Base-by-base conservation (phyloP, 1,140 invertebrate species). In the Papilio polytes region DNA sequence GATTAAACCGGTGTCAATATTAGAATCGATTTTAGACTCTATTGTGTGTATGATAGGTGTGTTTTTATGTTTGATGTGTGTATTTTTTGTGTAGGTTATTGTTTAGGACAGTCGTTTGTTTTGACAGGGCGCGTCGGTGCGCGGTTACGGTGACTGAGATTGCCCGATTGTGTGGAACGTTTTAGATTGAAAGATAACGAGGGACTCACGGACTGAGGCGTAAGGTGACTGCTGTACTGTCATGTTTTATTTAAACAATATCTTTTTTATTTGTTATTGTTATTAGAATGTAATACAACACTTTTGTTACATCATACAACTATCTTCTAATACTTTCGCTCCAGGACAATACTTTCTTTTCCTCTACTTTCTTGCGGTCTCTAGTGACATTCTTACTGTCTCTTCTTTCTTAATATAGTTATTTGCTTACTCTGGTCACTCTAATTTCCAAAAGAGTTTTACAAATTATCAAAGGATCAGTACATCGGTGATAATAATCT, bases 21-120 rank as follows among this genome's bases (percentile, higher is more conserved):
- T 36, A 31, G 44, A 78, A 81, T 70, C n/a, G 22, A 91, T 74
- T 85, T 83, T 83, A 41, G 66, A 82, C 84, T 80, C 82, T 92
- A 84, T 85, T 77, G 9, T 56, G 36, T 78, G 26, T 10, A 1
- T 22, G 78, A 88, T 91, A 79, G 81, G 80, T 81, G 78, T 59
- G 72, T 73, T 81, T 84, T 89, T 26, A 13, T 80, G n/a, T 77
- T 81, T 48, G 79, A 82, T 84, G 70, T 87, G 85, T 85, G 78
- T 82, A 72, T 83, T 88, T 90, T 91, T 89, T 91, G 84, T 89
- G 80, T 85, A 82, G 74, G 85, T 78, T 86, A 89, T 91, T 91
- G 89, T 91, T 87, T 89, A 88, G 87, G 90, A 91, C 90, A 90
- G 88, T 91, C 87, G 90, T 92, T 91, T 94, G 89, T 94, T 94